Conservation (phyloP, 2,888 invertebrate genomes). For the Dasysyrphus albostriatus region DNA sequence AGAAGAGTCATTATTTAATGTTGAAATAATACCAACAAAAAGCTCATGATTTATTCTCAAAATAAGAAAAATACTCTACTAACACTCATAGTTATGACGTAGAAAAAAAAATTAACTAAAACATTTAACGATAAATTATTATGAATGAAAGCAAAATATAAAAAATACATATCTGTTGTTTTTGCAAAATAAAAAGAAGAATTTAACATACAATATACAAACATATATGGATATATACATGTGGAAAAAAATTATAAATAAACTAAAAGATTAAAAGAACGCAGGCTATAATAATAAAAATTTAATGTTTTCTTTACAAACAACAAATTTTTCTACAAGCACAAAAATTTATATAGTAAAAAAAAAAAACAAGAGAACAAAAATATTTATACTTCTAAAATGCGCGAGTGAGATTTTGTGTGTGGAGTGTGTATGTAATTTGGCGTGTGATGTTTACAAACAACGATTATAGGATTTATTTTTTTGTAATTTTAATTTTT, state of each 20-base stretch:
- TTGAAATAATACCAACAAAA: neutral
- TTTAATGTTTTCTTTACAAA: constrained; percentile 23
- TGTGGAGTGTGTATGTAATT: constrained; percentile 44
- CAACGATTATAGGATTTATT: constrained; percentile 28
- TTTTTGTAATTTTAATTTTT: neutral
- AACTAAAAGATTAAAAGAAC: constrained; percentile 30
- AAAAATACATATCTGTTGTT: constrained; percentile 12
- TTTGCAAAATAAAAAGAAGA: constrained; percentile 7
- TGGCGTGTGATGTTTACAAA: constrained; percentile 66
- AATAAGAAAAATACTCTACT: neutral
- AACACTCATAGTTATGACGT: constrained; percentile 35
- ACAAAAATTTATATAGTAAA: constrained; percentile 4
- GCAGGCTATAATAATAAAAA: constrained; percentile 32
- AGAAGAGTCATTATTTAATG: neutral
- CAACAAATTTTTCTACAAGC: constrained; percentile 25
- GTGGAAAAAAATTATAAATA: constrained; percentile 13
- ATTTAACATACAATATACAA: neutral
- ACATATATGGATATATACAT: constrained; percentile 6
- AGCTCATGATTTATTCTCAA: neutral
- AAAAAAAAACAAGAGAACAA: constrained; percentile 6
- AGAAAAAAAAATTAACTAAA: neutral
- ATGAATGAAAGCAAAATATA: constrained; percentile 41
- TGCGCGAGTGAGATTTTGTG: constrained; percentile 65
- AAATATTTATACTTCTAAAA: constrained; percentile 59
- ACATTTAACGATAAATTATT: constrained; percentile 36